A percentile compares a stretch with the other conserved stretches of the same genome.
phyloP scores from a whole-genome alignment of 2,797 vertebrate genomes.

The Cyclopterus lumpus region DNA sequence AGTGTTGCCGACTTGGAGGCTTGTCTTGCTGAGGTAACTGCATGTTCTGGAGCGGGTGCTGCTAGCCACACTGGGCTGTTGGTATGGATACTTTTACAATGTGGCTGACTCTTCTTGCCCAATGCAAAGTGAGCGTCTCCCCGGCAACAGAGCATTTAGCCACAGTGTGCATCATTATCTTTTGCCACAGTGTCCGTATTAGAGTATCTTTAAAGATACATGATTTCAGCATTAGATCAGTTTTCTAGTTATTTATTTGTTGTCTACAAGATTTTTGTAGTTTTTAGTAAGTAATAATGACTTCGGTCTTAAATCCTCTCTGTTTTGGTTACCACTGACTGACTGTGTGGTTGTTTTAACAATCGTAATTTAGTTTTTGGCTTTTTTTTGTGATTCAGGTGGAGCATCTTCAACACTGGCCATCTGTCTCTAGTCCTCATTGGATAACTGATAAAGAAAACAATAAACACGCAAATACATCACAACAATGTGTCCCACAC shows the following conservation, averaged over 20 bases:
- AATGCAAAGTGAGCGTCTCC: not conserved
- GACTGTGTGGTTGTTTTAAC: not conserved
- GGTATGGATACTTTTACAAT: not conserved
- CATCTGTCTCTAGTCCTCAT: not conserved
- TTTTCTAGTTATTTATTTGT: not conserved
- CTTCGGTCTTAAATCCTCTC: not conserved
- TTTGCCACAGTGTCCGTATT: too few species aligned
- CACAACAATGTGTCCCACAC: too few species aligned
- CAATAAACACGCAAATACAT: constrained; percentile 3
- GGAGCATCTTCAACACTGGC: not conserved
- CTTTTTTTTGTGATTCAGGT: not conserved
- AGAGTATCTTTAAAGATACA: not conserved
- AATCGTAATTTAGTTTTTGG: not conserved
- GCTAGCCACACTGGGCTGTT: not conserved
- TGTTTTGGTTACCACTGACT: not conserved
- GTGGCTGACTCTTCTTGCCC: not conserved
- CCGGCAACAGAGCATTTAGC: not conserved
- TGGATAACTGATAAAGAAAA: not conserved
- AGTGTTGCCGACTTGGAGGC: too few species aligned
- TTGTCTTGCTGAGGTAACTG: not conserved
- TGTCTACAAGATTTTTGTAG: not conserved
- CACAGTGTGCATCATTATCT: too few species aligned
- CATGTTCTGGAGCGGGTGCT: not conserved
- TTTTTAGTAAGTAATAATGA: not conserved
- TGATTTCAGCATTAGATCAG: not conserved